These are phyloP conservation scores for Plebejus melissa DNA, from an alignment of 2,888 invertebrate species.

Conservation along the genomic window DNA sequence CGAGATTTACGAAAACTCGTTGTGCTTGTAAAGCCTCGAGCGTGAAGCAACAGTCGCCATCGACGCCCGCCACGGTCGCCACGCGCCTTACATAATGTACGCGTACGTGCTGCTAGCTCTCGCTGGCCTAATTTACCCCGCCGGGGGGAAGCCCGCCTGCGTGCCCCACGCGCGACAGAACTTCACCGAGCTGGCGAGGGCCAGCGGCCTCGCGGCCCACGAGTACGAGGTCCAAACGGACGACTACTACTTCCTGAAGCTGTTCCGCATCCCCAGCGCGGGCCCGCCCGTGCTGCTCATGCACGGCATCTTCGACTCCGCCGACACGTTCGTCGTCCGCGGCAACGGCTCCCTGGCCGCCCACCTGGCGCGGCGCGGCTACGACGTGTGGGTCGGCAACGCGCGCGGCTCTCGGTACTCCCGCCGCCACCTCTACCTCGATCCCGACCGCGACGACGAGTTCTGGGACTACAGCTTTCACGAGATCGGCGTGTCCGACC, in stretches of 20 bases:
- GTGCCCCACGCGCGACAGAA: slow-evolving; percentile 28
- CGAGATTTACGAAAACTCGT: neutral
- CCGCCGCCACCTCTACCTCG: slow-evolving; percentile 62
- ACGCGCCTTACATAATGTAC: slow-evolving; percentile 12
- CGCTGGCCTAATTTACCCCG: neutral
- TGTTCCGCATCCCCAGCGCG: slow-evolving; percentile 43
- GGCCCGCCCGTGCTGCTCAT: slow-evolving; percentile 42
- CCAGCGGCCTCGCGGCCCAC: slow-evolving; percentile 38
- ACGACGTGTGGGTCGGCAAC: slow-evolving; percentile 61
- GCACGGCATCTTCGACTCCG: slow-evolving; percentile 47
- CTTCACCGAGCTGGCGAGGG: slow-evolving; percentile 37
- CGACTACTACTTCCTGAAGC: slow-evolving; percentile 46
- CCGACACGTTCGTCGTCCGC: slow-evolving; percentile 46
- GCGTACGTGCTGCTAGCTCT: neutral
- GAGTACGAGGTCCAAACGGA: slow-evolving; percentile 42
- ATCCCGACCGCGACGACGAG: slow-evolving; percentile 48
- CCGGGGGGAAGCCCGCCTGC: neutral
- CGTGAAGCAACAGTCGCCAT: neutral
- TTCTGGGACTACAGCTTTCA: slow-evolving; percentile 81
- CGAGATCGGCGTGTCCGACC: slow-evolving; percentile 83
- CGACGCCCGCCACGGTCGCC: neutral
- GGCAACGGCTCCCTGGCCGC: slow-evolving; percentile 43
- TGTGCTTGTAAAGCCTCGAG: neutral
- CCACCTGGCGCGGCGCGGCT: slow-evolving; percentile 64
- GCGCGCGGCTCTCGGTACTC: slow-evolving; percentile 80